Evolutionary conservation across 2,113 vertebrate genomes (phyloP), one percentile per base, ranked within the genome.

Genomic region (Rhizomys pruinosus): DNA sequence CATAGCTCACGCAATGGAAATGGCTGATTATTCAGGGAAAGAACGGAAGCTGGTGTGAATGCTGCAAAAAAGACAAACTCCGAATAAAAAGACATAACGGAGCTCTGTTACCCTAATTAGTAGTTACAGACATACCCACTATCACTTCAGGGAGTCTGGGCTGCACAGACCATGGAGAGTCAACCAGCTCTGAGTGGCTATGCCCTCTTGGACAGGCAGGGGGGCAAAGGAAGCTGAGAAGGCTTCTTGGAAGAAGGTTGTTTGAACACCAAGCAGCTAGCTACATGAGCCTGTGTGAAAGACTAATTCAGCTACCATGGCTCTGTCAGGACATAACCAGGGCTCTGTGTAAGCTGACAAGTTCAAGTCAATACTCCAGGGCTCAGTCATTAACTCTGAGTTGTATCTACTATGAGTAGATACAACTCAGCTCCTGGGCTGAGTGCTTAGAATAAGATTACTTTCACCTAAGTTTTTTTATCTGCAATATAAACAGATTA

Each of bases 391-490:
- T n/a, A n/a, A n/a, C 27, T n/a, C 22, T 37, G 22, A 5, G 37
- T 1, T 59, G 34, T 61, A 22, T 34, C 57, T 68, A 52, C 15
- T 66, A 17, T 34, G 7, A 55, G 20, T n/a, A n/a, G n/a, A n/a
- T n/a, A n/a, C n/a, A n/a, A n/a, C n/a, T 20, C 64, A 66, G 42
- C 15, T 32, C 23, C 29, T 63, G 10, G 19, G 29, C 12, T 72
- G 10, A 10, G 8, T 2, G n/a, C 68, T 44, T 1, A 76, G 34
- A 84, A 89, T 44, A 84, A 84, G 89, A 66, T 61, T 59, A 44
- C n/a, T 80, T 81, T 42, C 57, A 63, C 52, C 20, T 57, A 89
- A 34, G 7, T 64, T 72, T 27, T 92, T 89, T 84, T 69, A 44
- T 29, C 29, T 95, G 20, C 47, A 77, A 2, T 59, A 87, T 17